Base-by-base conservation (phyloP, 2,113 vertebrate species). In the Charadrius vociferus region DNA sequence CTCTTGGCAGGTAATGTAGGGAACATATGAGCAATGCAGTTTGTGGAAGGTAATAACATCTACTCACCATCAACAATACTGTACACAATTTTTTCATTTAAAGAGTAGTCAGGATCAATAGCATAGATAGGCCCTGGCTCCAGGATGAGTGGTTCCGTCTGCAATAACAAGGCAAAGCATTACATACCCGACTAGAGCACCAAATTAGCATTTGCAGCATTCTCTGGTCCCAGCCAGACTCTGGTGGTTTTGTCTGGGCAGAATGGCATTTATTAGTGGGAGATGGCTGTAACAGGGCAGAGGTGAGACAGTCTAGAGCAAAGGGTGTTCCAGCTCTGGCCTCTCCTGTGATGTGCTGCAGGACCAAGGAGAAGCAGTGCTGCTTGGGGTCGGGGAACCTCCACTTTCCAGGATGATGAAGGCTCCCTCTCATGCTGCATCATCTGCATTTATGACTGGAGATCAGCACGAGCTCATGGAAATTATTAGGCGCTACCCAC, bases 101-200 rank as follows among this genome's bases (percentile, higher is more conserved):
- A 90, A 81, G 95, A 97, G 93, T 95, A 97, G 97, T 99, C 99
- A 63, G 99, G 99, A 62, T 99, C 99, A 6, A 94, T 94, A 53
- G 99, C 99, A 27, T 98, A 98, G 87, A 99, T 74, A 3, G 99
- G 99, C 4, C 98, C 99, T 0, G 99, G 99, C 26, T 98, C 88
- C 59, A 99, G 96, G 13, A 50, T 55, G 45, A 99, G 73, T 0
- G 98, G 97, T 1, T 97, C 98, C 0, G 49, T 98, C 99, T 99
- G 98, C 62, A 97, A 79, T 12, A 58, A 22, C 30, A 74, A 73
- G 26, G 24, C 23, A 43, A 67, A 73, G 23, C 10, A 4, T 94
- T 52, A 71, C 34, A 36, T 9, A n/a, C 9, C 43, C 13, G 45
- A 2, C 5, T 7, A 14, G 15, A 52, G 52, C 72, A 27, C 47